Evolutionary conservation across 2,113 vertebrate species (phyloP).

Genomic region (Colinus virginianus): DNA sequence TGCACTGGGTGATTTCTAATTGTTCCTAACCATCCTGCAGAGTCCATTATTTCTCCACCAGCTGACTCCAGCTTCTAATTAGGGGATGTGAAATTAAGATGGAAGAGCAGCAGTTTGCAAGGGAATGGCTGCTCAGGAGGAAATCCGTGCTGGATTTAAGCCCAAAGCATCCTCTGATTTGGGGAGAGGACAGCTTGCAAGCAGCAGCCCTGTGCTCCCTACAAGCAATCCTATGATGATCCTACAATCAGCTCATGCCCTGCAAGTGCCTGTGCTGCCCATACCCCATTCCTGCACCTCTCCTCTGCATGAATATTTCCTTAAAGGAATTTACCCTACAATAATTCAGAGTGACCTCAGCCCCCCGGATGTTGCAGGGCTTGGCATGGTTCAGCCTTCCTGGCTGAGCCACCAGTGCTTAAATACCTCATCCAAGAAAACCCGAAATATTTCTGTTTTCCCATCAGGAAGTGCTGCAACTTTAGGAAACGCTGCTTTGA

Average conservation of each 20-base stretch:
- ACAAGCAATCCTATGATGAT: not conserved
- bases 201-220: not conserved
- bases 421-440: not conserved
- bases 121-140: not conserved
- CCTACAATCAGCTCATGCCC: not conserved
- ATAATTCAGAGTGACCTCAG: rapidly evolving
- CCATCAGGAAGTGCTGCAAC: not conserved
- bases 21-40: constrained; percentile 6
- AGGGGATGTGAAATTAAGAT: constrained; percentile 13
- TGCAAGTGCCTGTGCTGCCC: not conserved
- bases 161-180: not conserved
- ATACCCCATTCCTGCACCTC: not conserved
- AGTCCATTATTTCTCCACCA: constrained; percentile 24
- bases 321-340: not conserved
- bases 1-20: not conserved
- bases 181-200: not conserved
- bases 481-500: not conserved
- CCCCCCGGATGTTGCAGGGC: rapidly evolving
- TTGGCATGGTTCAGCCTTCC: not conserved
- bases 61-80: not conserved
- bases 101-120: constrained; percentile 18
- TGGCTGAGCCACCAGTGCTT: not conserved
- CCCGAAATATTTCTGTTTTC: not conserved
- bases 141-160: not conserved
- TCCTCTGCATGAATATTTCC: not conserved